Evolutionary conservation across 2,797 vertebrate genomes (phyloP), one percentile per base, ranked within the genome.

Genomic region (Leptatherina wallacei): DNA sequence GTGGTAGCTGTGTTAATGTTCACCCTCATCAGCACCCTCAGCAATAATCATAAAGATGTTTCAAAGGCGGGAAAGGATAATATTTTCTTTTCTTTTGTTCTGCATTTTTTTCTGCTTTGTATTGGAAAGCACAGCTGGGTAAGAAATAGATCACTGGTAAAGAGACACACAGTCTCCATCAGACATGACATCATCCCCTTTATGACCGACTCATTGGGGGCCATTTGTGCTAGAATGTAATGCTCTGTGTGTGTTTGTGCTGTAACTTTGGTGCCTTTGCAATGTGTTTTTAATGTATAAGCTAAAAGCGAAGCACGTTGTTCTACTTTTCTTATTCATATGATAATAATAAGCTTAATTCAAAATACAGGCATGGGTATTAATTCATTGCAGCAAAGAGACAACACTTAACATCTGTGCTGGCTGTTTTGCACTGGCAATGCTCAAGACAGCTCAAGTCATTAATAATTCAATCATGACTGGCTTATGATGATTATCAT

Each of bases 111-210:
- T 80, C 72, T 78, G 80, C 63, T 85, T 83, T 86, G 80, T 73
- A 73, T 80, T 84, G 85, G 67, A 75, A 38, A 74, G 73, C 76
- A 81, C 81, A 83, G 81, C 84, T 87, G 88, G 85, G 85, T 85
- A 80, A 85, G 89, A 91, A 91, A 92, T 85, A 85, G 89, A 93
- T 91, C 77, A 79, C 59, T 71, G 88, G 71, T 78, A 59, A 78
- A 91, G 76, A 82, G 82, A 80, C 83, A 84, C 82, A 80, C 75
- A 82, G 85, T 78, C 89, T 87, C 89, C 78, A 85, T 87, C 88
- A 94, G 91, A 92, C 91, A 92, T 94, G 91, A 95, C 92, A 93
- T 94, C 92, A 94, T 83, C 87, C 81, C 77, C 78, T 89, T 87
- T 86, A 91, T 78, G 81, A 83, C 76, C 76, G 80, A 79, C 82